Evolutionary conservation across 1,140 invertebrate genomes (phyloP).

Genomic region (Himalopsyche phryganea): DNA sequence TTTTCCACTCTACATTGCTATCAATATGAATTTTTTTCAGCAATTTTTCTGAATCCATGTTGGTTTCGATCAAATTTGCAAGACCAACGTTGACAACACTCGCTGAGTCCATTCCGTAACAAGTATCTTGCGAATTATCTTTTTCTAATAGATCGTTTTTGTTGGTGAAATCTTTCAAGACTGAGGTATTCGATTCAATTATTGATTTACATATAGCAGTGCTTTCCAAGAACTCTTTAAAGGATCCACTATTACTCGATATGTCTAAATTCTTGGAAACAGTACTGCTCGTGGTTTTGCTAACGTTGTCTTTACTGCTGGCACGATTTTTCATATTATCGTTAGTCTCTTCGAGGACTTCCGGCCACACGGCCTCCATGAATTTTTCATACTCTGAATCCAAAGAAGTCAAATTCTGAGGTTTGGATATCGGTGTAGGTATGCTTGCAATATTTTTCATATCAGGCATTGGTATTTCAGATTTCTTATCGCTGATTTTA

Average conservation of each 20-base stretch:
- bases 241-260: background rate
- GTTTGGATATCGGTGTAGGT: background rate
- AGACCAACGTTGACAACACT: too few species aligned
- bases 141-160: background rate
- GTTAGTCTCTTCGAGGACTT: conserved; percentile 10
- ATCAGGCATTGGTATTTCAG: too few species aligned
- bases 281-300: background rate
- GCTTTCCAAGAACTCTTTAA: background rate
- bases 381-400: conserved; percentile 33
- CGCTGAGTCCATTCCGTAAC: too few species aligned
- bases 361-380: conserved; percentile 30
- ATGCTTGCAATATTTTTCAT: too few species aligned
- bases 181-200: too few species aligned
- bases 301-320: background rate
- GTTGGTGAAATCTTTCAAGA: too few species aligned
- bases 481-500: too few species aligned
- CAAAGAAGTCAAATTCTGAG: conserved; percentile 3
- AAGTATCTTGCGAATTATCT: background rate
- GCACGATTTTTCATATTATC: background rate
- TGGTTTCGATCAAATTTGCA: too few species aligned
- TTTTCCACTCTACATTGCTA: background rate
- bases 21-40: background rate
- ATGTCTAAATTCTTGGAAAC: background rate
- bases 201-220: too few species aligned
- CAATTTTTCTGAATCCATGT: background rate